A percentile compares a stretch with the other conserved stretches of the same genome.
Evolutionary conservation across 1,140 invertebrate genomes (phyloP).

Genomic region (Piezodorus guildinii): DNA sequence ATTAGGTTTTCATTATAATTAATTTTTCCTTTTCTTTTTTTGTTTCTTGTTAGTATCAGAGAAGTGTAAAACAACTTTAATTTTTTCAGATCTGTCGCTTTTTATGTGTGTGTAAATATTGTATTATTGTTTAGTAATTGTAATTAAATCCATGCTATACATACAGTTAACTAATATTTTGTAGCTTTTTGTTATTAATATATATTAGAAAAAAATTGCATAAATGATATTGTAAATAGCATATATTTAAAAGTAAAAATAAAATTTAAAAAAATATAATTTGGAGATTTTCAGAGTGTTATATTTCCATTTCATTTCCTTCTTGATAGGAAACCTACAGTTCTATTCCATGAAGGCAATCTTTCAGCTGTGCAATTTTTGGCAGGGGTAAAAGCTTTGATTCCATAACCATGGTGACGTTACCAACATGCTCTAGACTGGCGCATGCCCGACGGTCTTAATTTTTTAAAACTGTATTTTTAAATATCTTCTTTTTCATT

Average conservation of each 20-base stretch:
- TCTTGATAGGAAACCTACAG: too few species aligned
- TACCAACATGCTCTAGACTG: too few species aligned
- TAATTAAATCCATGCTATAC: constrained; percentile 8
- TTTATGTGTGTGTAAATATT: constrained; percentile 15
- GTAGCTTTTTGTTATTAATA: background rate
- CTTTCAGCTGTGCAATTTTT: too few species aligned
- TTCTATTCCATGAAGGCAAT: too few species aligned
- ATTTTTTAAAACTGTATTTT: too few species aligned
- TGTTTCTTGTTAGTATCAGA: background rate
- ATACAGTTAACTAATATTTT: constrained; percentile 2
- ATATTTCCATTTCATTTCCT: too few species aligned
- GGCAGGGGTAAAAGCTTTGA: too few species aligned
- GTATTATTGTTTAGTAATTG: constrained; percentile 10
- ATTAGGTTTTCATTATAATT: background rate
- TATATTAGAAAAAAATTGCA: background rate
- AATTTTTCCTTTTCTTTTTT: background rate
- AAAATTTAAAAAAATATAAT: background rate
- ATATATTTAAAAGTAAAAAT: constrained; percentile 4
- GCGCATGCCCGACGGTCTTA: too few species aligned
- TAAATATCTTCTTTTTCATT: too few species aligned
- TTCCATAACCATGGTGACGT: too few species aligned
- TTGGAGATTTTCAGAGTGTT: too few species aligned
- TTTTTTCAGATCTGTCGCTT: constrained; percentile 10
- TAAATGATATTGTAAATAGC: constrained; percentile 1
- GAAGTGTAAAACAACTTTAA: background rate